Evolutionary conservation across 1,140 invertebrate genomes (phyloP), one percentile per base, ranked within the genome.

Genomic region (Paramacrobiotus metropolitanus): DNA sequence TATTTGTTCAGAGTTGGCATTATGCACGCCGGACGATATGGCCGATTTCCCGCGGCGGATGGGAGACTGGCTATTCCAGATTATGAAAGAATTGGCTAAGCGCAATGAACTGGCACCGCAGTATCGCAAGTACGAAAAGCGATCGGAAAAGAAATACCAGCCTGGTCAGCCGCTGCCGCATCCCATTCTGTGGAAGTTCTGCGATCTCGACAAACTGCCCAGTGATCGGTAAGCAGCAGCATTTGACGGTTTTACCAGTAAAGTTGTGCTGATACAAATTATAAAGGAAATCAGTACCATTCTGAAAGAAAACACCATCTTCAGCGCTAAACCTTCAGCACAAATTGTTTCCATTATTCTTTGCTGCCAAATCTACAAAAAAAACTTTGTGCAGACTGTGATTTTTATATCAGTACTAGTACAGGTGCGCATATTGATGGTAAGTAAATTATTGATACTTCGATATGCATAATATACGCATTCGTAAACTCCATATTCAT

Each of bases 141-240:
- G 90, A 74, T 86, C 87, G 21, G 87, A 92, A 75, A 71, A 68
- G 62, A 67, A 64, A 69, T 61, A 80, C 78, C 9, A 86, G 87
- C 68, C 77, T 84, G 66, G 84, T 83, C 1, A 76, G 83, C 31
- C 79, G 84, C 66, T 91, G 87, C 85, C 79, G 83, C 2, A 88
- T 88, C 70, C 89, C 18, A 88, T 89, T 31, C 82, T 94, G 61
- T 94, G 90, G 90, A 94, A 94, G 71, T 94, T 88, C 84, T 93
- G 89, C 70, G 89, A 94, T 70, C 76, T 94, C 48, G 89, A 93
- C 71, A 83, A 82, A 21, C 80, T 87, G 71, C 84, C 86, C 62
- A 84, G 86, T 67, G 86, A 91, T 73, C 79, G 80, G 81, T 82
- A 66, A n/a, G 65, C 15, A 21, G 34, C 18, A 59, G 45, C 65